Conservation (phyloP, 2,888 invertebrate genomes). For the Campoplex capitator region DNA sequence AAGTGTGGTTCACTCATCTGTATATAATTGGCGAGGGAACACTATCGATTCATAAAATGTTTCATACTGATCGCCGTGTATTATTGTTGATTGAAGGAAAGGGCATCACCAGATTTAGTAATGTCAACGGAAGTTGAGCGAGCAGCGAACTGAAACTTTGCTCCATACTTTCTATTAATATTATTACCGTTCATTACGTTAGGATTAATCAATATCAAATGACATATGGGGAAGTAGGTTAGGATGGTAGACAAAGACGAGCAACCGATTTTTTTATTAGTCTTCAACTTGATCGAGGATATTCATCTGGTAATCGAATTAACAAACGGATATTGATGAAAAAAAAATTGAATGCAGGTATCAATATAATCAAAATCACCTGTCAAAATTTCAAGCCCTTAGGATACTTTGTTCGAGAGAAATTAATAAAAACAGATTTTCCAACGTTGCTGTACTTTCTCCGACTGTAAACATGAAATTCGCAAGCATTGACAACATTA, state of each 20-base stretch:
- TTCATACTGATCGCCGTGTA: constrained; percentile 13
- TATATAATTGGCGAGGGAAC: constrained; percentile 38
- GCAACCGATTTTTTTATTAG: background rate
- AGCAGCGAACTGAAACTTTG: constrained; percentile 49
- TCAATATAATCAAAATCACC: too few relatives aligned
- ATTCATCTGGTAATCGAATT: too few relatives aligned
- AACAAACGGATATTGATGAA: too few relatives aligned
- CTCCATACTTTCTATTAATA: constrained; percentile 50
- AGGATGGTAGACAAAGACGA: too few relatives aligned
- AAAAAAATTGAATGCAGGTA: too few relatives aligned
- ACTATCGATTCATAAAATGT: constrained; percentile 62
- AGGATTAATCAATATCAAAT: constrained; percentile 10
- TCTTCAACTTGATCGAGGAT: background rate
- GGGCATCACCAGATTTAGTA: constrained; percentile 54
- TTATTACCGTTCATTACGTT: background rate
- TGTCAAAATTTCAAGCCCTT: too few relatives aligned
- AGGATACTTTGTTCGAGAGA: too few relatives aligned
- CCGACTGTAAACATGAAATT: too few relatives aligned
- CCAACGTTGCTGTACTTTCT: too few relatives aligned
- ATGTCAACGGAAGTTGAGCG: constrained; percentile 60
- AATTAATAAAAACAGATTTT: too few relatives aligned
- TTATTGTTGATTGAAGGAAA: constrained; percentile 33
- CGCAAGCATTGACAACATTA: background rate
- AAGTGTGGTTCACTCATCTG: constrained; percentile 54
- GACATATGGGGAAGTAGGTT: too few relatives aligned